Conservation (phyloP, 2,797 vertebrate genomes). For the Threskiornis aethiopicus region DNA sequence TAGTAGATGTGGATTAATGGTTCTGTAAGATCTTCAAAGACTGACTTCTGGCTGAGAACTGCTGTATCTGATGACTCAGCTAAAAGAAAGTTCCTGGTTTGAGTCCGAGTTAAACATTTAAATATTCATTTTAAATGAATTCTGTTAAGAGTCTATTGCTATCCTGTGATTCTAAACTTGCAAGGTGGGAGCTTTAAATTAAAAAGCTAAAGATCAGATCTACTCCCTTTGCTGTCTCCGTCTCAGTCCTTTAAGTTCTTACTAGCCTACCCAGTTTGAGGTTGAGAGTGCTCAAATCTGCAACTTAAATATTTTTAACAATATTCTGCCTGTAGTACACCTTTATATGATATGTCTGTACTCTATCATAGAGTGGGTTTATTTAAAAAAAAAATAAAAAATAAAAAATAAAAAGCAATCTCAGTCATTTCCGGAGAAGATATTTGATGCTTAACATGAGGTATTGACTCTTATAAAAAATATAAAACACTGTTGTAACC, state of each 20-base stretch:
- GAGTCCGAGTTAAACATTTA: background rate
- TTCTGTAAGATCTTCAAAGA: background rate
- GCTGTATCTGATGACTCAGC: background rate
- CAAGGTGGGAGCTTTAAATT: background rate
- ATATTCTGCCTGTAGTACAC: background rate
- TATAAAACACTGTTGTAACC: background rate
- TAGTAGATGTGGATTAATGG: background rate
- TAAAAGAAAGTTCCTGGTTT: background rate
- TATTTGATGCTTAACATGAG: background rate
- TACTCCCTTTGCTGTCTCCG: background rate
- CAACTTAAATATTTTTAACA: background rate
- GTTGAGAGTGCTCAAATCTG: background rate
- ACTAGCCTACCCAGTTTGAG: background rate
- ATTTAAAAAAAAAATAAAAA: background rate
- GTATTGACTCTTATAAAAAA: background rate
- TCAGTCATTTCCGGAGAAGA: background rate
- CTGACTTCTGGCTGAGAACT: background rate
- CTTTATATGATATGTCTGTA: background rate
- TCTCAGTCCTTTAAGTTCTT: background rate
- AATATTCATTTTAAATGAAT: background rate
- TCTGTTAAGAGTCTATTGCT: background rate
- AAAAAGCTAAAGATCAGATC: background rate
- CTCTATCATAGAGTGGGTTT: background rate
- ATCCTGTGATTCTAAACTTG: background rate
- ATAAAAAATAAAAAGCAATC: accelerated